Conservation (phyloP, 2,888 invertebrate species). For the Oxystoma pomonae region DNA sequence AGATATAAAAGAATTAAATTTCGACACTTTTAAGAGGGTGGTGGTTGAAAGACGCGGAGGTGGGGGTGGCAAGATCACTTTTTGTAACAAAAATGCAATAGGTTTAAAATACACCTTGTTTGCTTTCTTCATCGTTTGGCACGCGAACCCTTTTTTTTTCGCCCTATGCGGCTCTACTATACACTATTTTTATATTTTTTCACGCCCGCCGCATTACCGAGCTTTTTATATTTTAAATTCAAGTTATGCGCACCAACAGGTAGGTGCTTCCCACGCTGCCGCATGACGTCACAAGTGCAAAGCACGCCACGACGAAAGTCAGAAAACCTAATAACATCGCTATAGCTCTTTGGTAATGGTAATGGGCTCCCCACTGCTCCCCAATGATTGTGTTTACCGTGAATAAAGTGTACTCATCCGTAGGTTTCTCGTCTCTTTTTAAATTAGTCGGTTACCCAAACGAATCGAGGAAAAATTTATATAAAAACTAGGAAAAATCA, state of each 20-base stretch:
- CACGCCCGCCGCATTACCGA: not conserved
- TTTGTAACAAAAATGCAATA: too few species aligned
- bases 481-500: not conserved
- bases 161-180: too few species aligned
- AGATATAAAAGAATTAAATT: too few species aligned
- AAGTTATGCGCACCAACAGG: not conserved
- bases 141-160: too few species aligned
- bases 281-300: not conserved
- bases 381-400: not conserved
- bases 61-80: too few species aligned
- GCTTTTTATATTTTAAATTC: too few species aligned
- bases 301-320: not conserved
- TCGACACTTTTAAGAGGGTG: too few species aligned
- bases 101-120: too few species aligned
- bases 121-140: too few species aligned
- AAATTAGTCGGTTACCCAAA: not conserved
- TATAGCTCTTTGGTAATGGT: not conserved
- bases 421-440: not conserved
- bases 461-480: not conserved
- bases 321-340: not conserved
- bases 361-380: not conserved
- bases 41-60: too few species aligned
- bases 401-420: not conserved
- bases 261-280: not conserved
- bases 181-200: not conserved